These are phyloP conservation scores for Diploscapter pachys DNA, from an alignment of 1,140 invertebrate genomes.

Conservation along the genomic window DNA sequence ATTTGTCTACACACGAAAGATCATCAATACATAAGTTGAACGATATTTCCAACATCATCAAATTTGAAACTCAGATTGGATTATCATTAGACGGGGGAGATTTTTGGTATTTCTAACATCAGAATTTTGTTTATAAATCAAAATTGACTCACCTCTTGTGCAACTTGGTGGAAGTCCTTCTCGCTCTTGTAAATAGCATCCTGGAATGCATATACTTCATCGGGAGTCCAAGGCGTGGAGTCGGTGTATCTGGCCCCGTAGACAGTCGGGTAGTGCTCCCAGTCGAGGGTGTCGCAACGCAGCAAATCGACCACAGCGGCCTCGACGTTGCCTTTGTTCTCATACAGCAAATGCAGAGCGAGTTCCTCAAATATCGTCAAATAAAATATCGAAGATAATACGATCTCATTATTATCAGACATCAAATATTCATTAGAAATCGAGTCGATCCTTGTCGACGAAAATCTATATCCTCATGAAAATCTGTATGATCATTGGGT, in stretches of 20 bases:
- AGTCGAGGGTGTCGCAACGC: slow-evolving; percentile 66
- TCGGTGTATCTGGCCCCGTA: slow-evolving; percentile 63
- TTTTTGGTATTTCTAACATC: neutral
- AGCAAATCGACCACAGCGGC: slow-evolving; percentile 55
- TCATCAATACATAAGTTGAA: too few relatives aligned
- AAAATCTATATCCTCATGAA: too few relatives aligned
- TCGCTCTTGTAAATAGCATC: slow-evolving; percentile 80
- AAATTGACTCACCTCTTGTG: slow-evolving; percentile 72
- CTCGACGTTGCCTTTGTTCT: slow-evolving; percentile 59
- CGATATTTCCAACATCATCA: neutral
- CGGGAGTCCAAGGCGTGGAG: slow-evolving; percentile 75
- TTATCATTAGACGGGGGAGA: too few relatives aligned
- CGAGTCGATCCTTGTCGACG: too few relatives aligned
- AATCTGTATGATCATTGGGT: too few relatives aligned
- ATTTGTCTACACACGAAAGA: too few relatives aligned
- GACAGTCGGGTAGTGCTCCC: slow-evolving; percentile 71
- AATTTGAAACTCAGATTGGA: neutral
- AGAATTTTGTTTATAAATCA: neutral
- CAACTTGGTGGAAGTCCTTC: slow-evolving; percentile 86
- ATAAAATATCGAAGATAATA: neutral
- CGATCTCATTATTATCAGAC: neutral
- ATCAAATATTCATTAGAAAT: too few relatives aligned
- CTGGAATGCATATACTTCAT: slow-evolving; percentile 83
- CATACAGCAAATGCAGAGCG: slow-evolving; percentile 78
- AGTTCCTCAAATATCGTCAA: slow-evolving; percentile 67